These are phyloP conservation scores for Chrysolina haemoptera DNA, from an alignment of 2,888 invertebrate genomes.

Conservation along the genomic window DNA sequence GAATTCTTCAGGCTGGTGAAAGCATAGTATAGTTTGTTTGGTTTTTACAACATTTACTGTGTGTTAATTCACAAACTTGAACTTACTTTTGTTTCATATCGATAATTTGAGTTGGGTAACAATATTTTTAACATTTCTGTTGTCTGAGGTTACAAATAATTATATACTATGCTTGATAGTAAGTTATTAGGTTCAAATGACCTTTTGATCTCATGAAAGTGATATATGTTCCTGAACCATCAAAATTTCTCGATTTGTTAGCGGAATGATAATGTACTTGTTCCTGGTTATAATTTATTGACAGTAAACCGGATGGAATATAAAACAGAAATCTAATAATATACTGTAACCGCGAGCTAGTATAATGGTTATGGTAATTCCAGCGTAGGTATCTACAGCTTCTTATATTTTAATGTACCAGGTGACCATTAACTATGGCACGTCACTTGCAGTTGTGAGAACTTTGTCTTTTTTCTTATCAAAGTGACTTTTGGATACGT, in stretches of 20 bases:
- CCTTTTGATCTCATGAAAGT: slow-evolving; percentile 2
- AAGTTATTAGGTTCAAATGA: neutral
- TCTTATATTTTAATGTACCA: neutral
- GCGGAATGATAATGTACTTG: neutral
- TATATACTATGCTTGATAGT: neutral
- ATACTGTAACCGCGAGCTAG: neutral
- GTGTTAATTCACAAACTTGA: too few relatives aligned
- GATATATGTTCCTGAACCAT: neutral
- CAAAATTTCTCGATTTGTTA: neutral
- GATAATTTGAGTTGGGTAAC: too few relatives aligned
- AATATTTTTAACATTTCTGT: too few relatives aligned
- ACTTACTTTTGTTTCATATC: too few relatives aligned
- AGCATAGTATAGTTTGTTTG: too few relatives aligned
- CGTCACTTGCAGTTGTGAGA: too few relatives aligned
- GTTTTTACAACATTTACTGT: too few relatives aligned
- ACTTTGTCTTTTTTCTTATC: too few relatives aligned
- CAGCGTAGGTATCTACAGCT: neutral
- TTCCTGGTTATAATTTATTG: neutral
- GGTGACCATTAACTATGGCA: neutral
- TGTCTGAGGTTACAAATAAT: too few relatives aligned
- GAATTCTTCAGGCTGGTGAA: too few relatives aligned
- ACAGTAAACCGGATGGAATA: neutral
- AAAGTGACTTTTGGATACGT: too few relatives aligned
- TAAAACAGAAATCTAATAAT: slow-evolving; percentile 6
- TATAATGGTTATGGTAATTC: neutral